Conservation (phyloP, 2,797 vertebrate genomes). For the Hybognathus amarus region DNA sequence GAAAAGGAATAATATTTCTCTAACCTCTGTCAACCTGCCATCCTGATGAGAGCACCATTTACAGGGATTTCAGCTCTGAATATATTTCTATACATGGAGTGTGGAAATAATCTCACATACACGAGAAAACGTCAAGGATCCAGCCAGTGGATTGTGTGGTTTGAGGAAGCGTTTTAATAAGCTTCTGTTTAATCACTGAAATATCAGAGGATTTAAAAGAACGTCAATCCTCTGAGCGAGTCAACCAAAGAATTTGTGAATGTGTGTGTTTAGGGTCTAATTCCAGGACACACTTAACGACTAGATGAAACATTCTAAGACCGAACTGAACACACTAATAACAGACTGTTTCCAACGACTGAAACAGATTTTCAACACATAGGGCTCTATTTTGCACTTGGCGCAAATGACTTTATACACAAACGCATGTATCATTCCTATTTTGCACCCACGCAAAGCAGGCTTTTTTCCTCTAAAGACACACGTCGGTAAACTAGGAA, state of each 20-base stretch:
- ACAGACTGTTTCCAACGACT: no score
- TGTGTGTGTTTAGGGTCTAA: conserved; percentile 2
- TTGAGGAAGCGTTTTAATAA: conserved; percentile 5
- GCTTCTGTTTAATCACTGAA: conserved; percentile 19
- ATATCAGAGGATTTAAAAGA: conserved; percentile 17
- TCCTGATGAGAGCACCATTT: conserved; percentile 13
- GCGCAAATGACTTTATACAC: no score
- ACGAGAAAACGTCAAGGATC: neutral
- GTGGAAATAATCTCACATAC: conserved; percentile 32
- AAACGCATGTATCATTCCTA: no score
- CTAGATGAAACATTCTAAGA: no score
- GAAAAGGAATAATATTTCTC: neutral
- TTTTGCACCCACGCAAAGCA: no score
- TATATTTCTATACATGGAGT: conserved; percentile 14
- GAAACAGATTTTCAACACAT: no score
- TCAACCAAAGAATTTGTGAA: neutral
- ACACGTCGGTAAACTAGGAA: no score
- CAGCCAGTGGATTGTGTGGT: neutral
- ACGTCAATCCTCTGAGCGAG: neutral
- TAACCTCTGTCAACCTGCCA: conserved; percentile 7
- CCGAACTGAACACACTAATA: no score
- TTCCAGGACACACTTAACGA: no score
- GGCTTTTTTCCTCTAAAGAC: no score
- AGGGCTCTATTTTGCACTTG: no score
- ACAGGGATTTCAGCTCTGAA: conserved; percentile 2